Base-by-base conservation (phyloP, 30 jellyfish, hydroid and myxozoan genomes). In the Aurelia sp. region DNA sequence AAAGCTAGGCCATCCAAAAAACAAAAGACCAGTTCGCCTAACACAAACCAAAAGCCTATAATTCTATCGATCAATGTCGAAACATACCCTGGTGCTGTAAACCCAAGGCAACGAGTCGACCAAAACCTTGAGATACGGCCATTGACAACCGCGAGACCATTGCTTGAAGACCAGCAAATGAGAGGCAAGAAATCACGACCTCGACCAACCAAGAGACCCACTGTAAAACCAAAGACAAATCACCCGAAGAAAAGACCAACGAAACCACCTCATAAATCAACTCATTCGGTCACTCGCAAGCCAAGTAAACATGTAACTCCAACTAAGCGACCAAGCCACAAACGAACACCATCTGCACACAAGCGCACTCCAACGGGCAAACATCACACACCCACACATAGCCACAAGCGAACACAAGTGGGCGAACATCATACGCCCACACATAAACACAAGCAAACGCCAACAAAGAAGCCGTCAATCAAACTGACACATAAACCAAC, bases 1-100 rank as follows among this genome's bases (percentile, higher is more conserved):
- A 44, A 76, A 51, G 59, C 60, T 35, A 48, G 10, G 17, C 82
- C 74, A 60, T 15, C 30, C 80, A 55, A 62, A 67, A 58, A 40
- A 5, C 89, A 60, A 65, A 35, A 53, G 65, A 82, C 77, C n/a
- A n/a, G 38, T 10, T 4, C 41, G 0, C 58, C 79, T 7, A 61
- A 17, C 16, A 3, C 86, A 12, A 73, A 61, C 12, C 86, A 83
- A 62, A 83, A 57, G 33, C 92, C 92, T 4, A 83, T 89, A n/a
- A 75, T 89, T 31, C 51, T 89, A 53, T 77, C 91, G 12, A 89
- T 89, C n/a, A 89, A 89, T 57, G 97, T 89, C 9, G 97, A 89
- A 63, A 89, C 92, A 13, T 89, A 30, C 78, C 97, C 97, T 1
- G 86, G 86, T 22, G 60, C 67, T 2, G 63, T 50, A 31, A 30